Evolutionary conservation across 2,797 vertebrate genomes (phyloP), one percentile per base, ranked within the genome.

Genomic region (Numenius phaeopus): DNA sequence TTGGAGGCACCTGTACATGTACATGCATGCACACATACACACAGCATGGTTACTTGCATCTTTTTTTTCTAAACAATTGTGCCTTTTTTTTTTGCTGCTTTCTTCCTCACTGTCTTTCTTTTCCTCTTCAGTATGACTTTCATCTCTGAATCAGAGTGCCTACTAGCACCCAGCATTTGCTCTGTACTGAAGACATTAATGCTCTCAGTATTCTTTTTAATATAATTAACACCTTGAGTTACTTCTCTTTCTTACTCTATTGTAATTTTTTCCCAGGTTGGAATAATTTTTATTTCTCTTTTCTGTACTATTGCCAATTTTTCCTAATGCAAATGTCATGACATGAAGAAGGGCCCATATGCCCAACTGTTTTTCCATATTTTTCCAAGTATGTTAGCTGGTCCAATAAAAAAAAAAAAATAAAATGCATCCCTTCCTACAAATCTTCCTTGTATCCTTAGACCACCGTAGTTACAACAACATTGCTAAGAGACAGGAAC

Each of bases 401-500:
- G 37, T 77, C 37, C 62, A 79, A 44, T 66, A 22, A 69, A 46
- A 86, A 52, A 49, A 30, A 59, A 57, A 47, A 29, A 49, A 39
- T 54, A 79, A 88, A 76, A 54, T 26, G 23, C 42, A 84, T 65
- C 30, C 19, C 23, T 92, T 96, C 29, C 84, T 89, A 26, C 47
- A 85, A 59, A 87, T 86, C 58, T 61, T 87, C 58, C 78, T 85
- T 5, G 0, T 83, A 78, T 69, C 22, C 72, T 92, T 83, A 94
- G 84, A 87, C 87, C 84, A 87, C 87, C 86, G 0, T 42, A 88
- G 92, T 86, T 94, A 94, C 40, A 94, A 94, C 64, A 94, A 67
- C 87, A 95, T 29, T 92, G 81, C 91, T 94, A 78, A 92, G 72
- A 96, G 82, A 87, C 77, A 78, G 66, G 49, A 96, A 94, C 89